Evolutionary conservation across 2,113 vertebrate species (phyloP).

Genomic region (Marmota monax): DNA sequence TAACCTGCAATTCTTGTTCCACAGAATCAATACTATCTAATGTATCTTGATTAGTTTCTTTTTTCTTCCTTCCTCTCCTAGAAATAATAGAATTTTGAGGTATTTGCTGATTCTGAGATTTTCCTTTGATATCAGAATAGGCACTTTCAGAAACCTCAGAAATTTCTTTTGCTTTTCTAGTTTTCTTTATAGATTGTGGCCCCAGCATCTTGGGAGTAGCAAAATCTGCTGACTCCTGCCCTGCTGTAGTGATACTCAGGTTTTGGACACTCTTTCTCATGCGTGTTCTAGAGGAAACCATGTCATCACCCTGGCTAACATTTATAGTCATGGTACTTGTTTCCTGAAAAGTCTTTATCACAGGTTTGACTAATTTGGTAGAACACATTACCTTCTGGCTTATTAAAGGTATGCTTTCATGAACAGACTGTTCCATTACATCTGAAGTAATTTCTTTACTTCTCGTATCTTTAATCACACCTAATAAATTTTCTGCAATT

Average conservation of each 20-base stretch:
- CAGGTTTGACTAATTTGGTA: slow-evolving; percentile 61
- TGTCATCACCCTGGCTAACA: slow-evolving; percentile 46
- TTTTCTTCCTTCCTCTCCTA: slow-evolving; percentile 85
- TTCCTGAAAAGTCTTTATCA: slow-evolving; percentile 73
- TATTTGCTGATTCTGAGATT: slow-evolving; percentile 71
- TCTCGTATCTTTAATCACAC: slow-evolving; percentile 88
- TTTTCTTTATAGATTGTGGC: slow-evolving; percentile 85
- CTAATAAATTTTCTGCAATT: slow-evolving; percentile 88
- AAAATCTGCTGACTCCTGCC: slow-evolving; percentile 23
- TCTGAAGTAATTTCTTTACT: slow-evolving; percentile 88
- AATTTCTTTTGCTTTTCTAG: slow-evolving; percentile 82
- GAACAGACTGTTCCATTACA: slow-evolving; percentile 81
- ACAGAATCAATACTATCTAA: slow-evolving; percentile 59
- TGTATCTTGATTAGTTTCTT: slow-evolving; percentile 59
- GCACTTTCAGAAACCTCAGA: slow-evolving; percentile 79
- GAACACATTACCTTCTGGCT: slow-evolving; percentile 78
- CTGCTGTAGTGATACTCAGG: neutral
- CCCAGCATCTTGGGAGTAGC: slow-evolving; percentile 67
- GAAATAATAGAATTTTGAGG: slow-evolving; percentile 81
- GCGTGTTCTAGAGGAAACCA: slow-evolving; percentile 79
- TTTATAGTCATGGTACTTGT: slow-evolving; percentile 64
- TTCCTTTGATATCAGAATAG: slow-evolving; percentile 61
- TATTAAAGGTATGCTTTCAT: slow-evolving; percentile 79
- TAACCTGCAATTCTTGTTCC: slow-evolving; percentile 1
- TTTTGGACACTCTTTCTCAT: slow-evolving; percentile 61